These are phyloP conservation scores for Glaucomys volans DNA, from an alignment of 2,113 vertebrate genomes.

Conservation along the genomic window DNA sequence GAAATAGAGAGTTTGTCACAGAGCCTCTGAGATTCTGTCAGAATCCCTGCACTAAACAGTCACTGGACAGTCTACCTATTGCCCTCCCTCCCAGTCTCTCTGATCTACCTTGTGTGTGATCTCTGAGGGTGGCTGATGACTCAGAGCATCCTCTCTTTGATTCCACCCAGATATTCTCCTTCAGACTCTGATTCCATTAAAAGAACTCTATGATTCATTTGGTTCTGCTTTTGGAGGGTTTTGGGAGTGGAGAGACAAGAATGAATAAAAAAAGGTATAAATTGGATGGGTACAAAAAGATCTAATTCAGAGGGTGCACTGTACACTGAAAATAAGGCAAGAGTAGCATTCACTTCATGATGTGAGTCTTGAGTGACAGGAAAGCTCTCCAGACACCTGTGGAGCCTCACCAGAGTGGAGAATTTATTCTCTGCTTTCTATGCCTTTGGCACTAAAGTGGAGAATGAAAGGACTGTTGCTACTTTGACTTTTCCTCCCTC, in stretches of 20 bases:
- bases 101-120: background rate
- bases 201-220: slow-evolving; percentile 42
- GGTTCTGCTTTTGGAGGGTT: background rate
- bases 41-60: background rate
- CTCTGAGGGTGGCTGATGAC: background rate
- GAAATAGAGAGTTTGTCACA: background rate
- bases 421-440: background rate
- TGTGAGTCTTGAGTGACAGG: background rate
- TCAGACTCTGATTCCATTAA: background rate
- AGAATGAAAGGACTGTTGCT: background rate
- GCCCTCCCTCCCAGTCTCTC: background rate
- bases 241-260: background rate
- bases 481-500: background rate
- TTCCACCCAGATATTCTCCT: slow-evolving; percentile 24
- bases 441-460: background rate
- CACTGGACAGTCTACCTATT: background rate
- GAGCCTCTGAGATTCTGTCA: background rate
- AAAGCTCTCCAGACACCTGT: background rate
- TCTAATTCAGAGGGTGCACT: background rate
- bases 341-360: background rate
- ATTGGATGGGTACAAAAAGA: background rate
- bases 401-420: background rate
- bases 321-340: background rate
- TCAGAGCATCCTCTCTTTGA: background rate
- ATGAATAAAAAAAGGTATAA: background rate